Evolutionary conservation across 2,797 vertebrate species (phyloP).

Genomic region (Rhinogobio ventralis): DNA sequence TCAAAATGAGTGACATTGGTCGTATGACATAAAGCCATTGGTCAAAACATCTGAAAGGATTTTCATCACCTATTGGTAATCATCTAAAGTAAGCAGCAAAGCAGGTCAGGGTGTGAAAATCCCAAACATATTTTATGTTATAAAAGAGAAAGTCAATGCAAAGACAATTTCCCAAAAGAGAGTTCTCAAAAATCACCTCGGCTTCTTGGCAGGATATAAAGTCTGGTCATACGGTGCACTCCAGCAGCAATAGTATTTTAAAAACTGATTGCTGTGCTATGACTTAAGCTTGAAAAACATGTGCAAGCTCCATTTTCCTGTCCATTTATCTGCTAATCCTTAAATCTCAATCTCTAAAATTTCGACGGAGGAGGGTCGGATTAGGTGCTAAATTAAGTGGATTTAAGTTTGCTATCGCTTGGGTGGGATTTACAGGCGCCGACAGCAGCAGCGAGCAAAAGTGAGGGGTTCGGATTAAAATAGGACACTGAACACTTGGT

Average conservation of each 20-base stretch:
- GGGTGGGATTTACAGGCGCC: conserved; percentile 57
- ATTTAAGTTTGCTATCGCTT: conserved; percentile 56
- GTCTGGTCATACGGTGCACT: conserved; percentile 15
- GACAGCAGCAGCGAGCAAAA: conserved; percentile 37
- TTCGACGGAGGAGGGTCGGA: conserved; percentile 50
- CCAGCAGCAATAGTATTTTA: conserved; percentile 30
- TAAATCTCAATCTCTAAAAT: conserved; percentile 61
- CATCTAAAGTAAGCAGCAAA: conserved; percentile 28
- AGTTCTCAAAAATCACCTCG: conserved; percentile 23
- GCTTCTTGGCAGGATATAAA: conserved; percentile 18
- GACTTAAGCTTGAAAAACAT: conserved; percentile 52
- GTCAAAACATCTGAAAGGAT: conserved; percentile 27
- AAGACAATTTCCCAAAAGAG: conserved; percentile 23
- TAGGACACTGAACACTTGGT: conserved; percentile 46
- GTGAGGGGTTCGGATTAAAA: conserved; percentile 52
- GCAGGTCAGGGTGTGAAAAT: conserved; percentile 29
- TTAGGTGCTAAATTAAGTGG: conserved; percentile 60
- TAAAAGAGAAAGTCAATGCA: conserved; percentile 7
- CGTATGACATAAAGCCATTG: background rate
- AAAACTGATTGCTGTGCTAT: conserved; percentile 39
- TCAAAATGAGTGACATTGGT: conserved; percentile 10
- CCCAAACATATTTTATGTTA: background rate
- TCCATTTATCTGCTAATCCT: conserved; percentile 62
- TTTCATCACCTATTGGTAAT: conserved; percentile 7
- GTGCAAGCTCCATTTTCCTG: conserved; percentile 56